Conservation (phyloP, 2,113 vertebrate genomes). For the Sorex fumeus region DNA sequence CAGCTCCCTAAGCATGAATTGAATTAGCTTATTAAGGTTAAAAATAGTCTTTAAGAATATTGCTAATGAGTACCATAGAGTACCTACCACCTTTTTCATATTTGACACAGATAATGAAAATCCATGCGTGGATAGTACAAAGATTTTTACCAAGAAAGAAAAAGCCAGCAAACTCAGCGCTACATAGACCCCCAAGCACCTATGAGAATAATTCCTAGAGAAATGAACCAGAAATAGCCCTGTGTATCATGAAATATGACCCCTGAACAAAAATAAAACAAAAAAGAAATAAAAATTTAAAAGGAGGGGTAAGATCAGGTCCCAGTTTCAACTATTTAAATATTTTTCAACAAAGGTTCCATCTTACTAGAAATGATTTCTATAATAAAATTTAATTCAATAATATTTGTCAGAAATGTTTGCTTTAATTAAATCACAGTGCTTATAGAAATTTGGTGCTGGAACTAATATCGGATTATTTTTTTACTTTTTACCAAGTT, state of each 20-base stretch:
- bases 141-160: background rate
- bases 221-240: no score
- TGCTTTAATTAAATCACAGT: constrained; percentile 20
- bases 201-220: no score
- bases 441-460: constrained; percentile 23
- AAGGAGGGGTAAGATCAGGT: background rate
- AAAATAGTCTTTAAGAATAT: constrained; percentile 78
- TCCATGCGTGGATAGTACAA: constrained; percentile 15
- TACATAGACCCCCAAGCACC: background rate
- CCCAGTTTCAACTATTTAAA: background rate
- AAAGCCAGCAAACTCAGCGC: background rate
- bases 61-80: constrained; percentile 71
- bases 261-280: background rate
- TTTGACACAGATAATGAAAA: constrained; percentile 47
- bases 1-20: constrained; percentile 69
- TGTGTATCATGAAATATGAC: background rate
- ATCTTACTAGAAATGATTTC: background rate
- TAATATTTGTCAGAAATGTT: constrained; percentile 46
- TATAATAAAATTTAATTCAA: constrained; percentile 38
- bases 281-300: background rate
- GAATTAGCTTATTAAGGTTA: constrained; percentile 78
- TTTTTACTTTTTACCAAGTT: background rate
- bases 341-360: background rate
- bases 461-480: constrained; percentile 2
- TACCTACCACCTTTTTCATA: constrained; percentile 30